These are phyloP conservation scores for Flabesymbios commensalis DNA, from an alignment of 2,888 invertebrate species.

Conservation along the genomic window DNA sequence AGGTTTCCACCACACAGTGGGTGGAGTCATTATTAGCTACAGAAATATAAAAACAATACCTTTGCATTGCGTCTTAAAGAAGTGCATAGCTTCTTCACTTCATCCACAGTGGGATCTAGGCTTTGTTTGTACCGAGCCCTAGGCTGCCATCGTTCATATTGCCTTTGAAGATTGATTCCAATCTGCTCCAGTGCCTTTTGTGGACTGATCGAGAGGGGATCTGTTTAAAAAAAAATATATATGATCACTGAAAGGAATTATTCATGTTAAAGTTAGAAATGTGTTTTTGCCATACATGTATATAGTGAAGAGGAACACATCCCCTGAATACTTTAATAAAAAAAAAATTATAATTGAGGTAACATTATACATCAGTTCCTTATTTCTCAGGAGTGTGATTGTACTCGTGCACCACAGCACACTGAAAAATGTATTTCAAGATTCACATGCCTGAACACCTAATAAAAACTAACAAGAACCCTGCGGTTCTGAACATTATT, in stretches of 20 bases:
- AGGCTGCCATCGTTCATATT: slow-evolving; percentile 99
- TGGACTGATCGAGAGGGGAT: slow-evolving; percentile 82
- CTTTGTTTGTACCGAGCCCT: slow-evolving; percentile 93
- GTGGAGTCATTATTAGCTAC: too few species aligned
- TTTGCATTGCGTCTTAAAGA: slow-evolving; percentile 94
- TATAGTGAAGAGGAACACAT: not conserved
- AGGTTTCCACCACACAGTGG: too few species aligned
- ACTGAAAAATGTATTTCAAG: not conserved
- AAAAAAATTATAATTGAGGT: not conserved
- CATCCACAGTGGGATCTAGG: slow-evolving; percentile 95
- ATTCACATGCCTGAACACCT: not conserved
- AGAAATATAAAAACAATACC: slow-evolving; percentile 50
- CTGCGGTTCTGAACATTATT: too few species aligned
- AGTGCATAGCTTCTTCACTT: slow-evolving; percentile 94
- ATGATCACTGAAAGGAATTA: too few species aligned
- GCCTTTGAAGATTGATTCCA: slow-evolving; percentile 86
- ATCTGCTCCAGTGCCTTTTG: slow-evolving; percentile 91
- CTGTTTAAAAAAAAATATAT: slow-evolving; percentile 46
- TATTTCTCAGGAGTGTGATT: not conserved
- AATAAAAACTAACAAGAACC: too few species aligned
- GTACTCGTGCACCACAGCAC: not conserved
- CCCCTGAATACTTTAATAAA: not conserved
- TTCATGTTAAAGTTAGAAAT: slow-evolving; percentile 7
- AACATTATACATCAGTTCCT: not conserved
- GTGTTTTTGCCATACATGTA: not conserved